Percentiles rank a stretch among this genome's conserved stretches.
phyloP scores from a whole-genome alignment of 2,113 vertebrate species.

The Mionectes macconnelli region DNA sequence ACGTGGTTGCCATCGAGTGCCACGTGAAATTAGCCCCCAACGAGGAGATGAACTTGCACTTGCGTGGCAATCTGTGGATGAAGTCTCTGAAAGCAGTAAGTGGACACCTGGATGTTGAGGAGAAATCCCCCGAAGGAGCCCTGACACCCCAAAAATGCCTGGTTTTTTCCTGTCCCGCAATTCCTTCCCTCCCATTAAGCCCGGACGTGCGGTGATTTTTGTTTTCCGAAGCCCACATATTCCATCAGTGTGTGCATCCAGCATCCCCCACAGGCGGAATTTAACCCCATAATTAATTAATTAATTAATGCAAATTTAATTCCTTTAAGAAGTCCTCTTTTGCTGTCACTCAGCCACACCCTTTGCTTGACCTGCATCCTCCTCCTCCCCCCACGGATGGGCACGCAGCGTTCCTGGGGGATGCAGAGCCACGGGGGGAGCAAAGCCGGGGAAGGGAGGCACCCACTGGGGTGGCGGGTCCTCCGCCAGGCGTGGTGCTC shows the following conservation, averaged over 20 bases:
- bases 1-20: slow-evolving; percentile 76
- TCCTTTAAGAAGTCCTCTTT: accelerated
- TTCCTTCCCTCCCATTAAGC: not conserved
- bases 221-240: accelerated
- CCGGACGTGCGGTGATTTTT: accelerated
- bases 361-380: not conserved
- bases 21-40: slow-evolving; percentile 70
- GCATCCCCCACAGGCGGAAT: accelerated
- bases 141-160: accelerated
- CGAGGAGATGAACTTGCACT: slow-evolving; percentile 71
- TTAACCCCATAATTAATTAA: too few species aligned
- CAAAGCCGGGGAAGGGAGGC: not conserved
- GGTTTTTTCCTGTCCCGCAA: accelerated
- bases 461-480: accelerated
- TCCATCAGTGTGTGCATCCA: accelerated
- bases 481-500: accelerated
- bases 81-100: slow-evolving; percentile 81
- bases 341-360: accelerated
- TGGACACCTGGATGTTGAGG: accelerated
- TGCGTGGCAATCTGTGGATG: slow-evolving; percentile 80
- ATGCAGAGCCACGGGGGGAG: accelerated
- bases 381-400: accelerated
- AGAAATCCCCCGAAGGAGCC: not conserved
- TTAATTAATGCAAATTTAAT: not conserved
- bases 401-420: accelerated